Percentiles rank a stretch among this genome's conserved stretches.
Conservation (phyloP, 2,113 vertebrate genomes). For the Eleginops maclovinus region DNA sequence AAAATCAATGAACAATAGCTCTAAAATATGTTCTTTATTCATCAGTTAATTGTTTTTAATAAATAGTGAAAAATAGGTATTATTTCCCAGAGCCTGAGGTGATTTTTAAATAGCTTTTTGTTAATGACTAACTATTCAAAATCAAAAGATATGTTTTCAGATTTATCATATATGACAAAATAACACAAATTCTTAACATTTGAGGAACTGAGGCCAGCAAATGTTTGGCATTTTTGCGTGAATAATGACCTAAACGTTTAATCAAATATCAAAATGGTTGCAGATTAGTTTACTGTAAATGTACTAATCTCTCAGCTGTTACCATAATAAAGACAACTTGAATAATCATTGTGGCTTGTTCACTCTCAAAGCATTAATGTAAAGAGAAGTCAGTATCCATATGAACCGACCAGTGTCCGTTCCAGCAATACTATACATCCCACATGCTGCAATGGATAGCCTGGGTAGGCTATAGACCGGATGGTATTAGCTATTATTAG, state of each 20-base stretch:
- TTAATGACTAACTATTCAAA: no score
- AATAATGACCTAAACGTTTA: background rate
- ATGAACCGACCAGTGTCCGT: background rate
- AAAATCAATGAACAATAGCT: no score
- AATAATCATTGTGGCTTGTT: background rate
- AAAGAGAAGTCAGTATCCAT: conserved; percentile 22
- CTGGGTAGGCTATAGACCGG: conserved; percentile 34
- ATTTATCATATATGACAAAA: no score
- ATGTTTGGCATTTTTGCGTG: no score
- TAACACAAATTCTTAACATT: no score
- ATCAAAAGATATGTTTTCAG: no score
- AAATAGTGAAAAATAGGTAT: background rate
- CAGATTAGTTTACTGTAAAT: background rate
- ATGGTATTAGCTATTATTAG: conserved; percentile 69
- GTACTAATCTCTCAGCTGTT: background rate
- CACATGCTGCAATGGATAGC: conserved; percentile 51
- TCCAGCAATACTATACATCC: conserved; percentile 37
- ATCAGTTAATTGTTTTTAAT: no score
- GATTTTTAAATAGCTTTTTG: no score
- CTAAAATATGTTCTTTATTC: no score
- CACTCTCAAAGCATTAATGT: background rate
- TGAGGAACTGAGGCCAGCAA: no score
- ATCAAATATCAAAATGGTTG: background rate
- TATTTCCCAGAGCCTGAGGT: background rate
- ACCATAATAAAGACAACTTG: background rate